Evolutionary conservation across 2,797 vertebrate genomes (phyloP).

Genomic region (Crax fasciolata): DNA sequence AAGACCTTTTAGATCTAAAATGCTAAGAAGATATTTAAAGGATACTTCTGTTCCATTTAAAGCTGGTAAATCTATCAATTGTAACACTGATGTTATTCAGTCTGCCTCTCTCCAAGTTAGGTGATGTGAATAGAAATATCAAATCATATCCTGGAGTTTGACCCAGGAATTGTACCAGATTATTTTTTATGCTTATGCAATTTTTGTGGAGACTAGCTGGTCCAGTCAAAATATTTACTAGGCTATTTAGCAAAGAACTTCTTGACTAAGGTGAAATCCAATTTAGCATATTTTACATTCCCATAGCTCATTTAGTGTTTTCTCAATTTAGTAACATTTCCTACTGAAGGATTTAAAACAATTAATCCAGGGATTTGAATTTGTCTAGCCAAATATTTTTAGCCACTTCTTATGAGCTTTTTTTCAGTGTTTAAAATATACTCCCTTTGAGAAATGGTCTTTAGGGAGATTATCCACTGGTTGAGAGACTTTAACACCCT

Average conservation of each 20-base stretch:
- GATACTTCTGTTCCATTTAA: neutral
- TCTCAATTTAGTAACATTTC: neutral
- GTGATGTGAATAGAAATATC: neutral
- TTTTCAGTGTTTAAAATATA: neutral
- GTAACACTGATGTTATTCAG: neutral
- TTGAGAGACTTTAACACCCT: neutral
- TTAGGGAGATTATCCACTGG: neutral
- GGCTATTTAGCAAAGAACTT: neutral
- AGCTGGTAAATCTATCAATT: neutral
- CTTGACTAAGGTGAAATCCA: neutral
- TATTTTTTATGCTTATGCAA: neutral
- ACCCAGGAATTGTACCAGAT: neutral
- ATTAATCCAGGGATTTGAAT: neutral
- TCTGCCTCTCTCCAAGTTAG: neutral
- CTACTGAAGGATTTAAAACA: neutral
- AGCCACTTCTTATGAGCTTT: neutral
- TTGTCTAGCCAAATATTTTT: neutral
- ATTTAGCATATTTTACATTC: neutral
- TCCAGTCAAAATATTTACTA: neutral
- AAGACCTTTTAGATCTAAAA: neutral
- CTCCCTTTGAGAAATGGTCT: neutral
- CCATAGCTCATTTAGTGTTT: neutral
- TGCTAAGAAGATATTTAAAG: neutral
- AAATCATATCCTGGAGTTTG: neutral
- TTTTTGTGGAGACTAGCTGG: neutral